Base-by-base conservation (phyloP, 2,797 vertebrate genomes). In the Peromyscus melanophrys region DNA sequence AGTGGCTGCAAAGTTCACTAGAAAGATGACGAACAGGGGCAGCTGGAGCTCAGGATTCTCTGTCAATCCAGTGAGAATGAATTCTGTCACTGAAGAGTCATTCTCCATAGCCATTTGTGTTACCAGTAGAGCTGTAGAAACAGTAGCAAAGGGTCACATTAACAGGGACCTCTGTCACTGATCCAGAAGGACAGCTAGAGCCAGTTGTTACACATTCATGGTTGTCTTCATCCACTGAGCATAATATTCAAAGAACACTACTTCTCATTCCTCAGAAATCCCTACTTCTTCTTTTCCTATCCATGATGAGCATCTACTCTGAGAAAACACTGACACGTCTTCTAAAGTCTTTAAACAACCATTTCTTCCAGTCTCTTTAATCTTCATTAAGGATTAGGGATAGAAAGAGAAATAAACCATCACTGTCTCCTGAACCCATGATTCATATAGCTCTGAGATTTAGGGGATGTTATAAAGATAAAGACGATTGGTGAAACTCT, bases 61-160 rank as follows among this genome's bases (percentile, higher is more conserved):
- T 52, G 90, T 93, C 73, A 96, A 76, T 49, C 96, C 94, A 21
- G 43, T 21, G 25, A 95, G 84, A 61, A 96, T 73, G 59, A 96
- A 96, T 40, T 96, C 78, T 17, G 78, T 89, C 71, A 89, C 93
- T 9, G 61, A 85, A 71, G 96, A 95, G 1, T 73, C 59, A 67
- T 97, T 97, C 76, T 65, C 55, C 61, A 90, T 19, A 46, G 25
- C 49, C 40, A 80, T 84, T 80, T 10, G 13, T 34, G n/a, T 83
- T 57, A 57, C 11, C 19, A 11, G 23, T 65, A 23, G 40, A 61
- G 93, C 92, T 96, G 23, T 19, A 85, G 88, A 46, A 91, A 82
- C 6, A n/a, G 71, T 10, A 37, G 21, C 43, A 55, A 23, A 61
- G 34, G 0, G 11, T 73, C 23, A 81, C 17, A 21, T 84, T 9